Base-by-base conservation (phyloP, 1,140 invertebrate genomes). In the Atta cephalotes region DNA sequence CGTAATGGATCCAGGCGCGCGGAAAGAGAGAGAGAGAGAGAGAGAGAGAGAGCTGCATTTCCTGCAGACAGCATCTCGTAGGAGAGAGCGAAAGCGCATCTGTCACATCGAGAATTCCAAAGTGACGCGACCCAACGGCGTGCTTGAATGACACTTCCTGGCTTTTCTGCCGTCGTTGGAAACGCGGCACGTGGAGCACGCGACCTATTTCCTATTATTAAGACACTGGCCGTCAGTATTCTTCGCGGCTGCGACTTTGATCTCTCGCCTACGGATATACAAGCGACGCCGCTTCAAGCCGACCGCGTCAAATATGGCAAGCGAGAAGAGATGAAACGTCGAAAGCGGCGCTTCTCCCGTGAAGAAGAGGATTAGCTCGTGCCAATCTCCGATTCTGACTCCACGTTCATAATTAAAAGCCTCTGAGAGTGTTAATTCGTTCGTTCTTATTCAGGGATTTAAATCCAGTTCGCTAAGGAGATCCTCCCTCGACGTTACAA, bases 201-300 rank as follows among this genome's bases (percentile, higher is more conserved):
- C 71, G 86, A 90, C 81, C 89, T 45, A 88, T 82, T 90, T 90
- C 60, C 81, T 74, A 90, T 90, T 90, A 90, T 90, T 88, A 82
- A 63, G 45, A 51, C 18, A 71, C 51, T 25, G 56, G 39, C 45
- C 68, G 56, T 65, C 72, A 65, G 63, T 80, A n/a, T 70, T 62
- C 25, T 66, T 58, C 86, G 60, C 39, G 71, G 53, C 45, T 68
- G 14, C 56, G 35, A 68, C 56, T 74, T 87, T 71, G 66, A 70
- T 87, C 39, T 79, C 65, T 56, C 65, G 28, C 21, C 16, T 85
- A 53, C 72, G 45, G 31, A 65, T 85, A 51, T 56, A 51, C 18
- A 18, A 14, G n/a, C 21, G 72, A 71, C 25, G 39, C 21, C 45
- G 10, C 49, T 72, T 62, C 35, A 51, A 76, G 28, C 18, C 49